Evolutionary conservation across 2,113 vertebrate species (phyloP).

Genomic region (Ploceus nigricollis): DNA sequence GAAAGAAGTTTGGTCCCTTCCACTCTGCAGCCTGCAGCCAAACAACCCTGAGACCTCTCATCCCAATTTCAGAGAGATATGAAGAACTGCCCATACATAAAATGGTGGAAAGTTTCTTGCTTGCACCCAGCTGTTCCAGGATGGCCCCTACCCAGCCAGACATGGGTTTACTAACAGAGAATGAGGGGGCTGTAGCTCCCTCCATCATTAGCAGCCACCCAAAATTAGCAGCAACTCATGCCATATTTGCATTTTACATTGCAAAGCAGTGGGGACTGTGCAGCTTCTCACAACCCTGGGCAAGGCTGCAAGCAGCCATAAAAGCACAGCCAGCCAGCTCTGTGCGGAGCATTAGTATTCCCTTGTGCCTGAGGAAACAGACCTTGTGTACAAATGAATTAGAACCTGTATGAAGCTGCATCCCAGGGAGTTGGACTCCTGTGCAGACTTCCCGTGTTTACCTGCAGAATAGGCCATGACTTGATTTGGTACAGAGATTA

Average conservation of each 20-base stretch:
- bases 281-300: neutral
- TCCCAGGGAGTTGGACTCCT: neutral
- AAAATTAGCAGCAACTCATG: neutral
- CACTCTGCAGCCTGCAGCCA: neutral
- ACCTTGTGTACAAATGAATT: neutral
- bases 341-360: neutral
- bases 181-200: neutral
- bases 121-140: neutral
- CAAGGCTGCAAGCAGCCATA: neutral
- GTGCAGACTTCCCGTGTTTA: neutral
- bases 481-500: slow-evolving; percentile 10
- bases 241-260: neutral
- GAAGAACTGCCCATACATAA: neutral
- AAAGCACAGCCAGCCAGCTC: neutral
- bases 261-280: neutral
- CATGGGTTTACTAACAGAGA: neutral
- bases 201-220: neutral
- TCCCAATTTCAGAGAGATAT: neutral
- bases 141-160: neutral
- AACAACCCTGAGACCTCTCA: neutral
- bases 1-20: neutral
- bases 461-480: neutral
- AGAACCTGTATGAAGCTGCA: neutral
- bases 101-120: neutral
- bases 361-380: neutral